Evolutionary conservation across 1,140 invertebrate species (phyloP).

Genomic region (Euura lappo): DNA sequence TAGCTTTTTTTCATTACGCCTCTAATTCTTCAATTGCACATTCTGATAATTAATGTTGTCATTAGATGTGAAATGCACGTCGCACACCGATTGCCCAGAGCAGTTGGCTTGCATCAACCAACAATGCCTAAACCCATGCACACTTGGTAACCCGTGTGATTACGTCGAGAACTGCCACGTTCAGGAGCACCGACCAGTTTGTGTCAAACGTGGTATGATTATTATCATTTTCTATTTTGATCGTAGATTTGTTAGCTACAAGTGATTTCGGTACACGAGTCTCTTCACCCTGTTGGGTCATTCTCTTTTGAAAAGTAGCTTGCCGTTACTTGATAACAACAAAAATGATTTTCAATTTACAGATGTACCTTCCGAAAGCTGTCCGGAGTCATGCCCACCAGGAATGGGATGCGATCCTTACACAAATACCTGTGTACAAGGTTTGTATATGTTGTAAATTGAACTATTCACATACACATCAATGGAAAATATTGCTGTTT

Average conservation of each 20-base stretch:
- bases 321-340: too few relatives aligned
- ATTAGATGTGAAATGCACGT: constrained; percentile 72
- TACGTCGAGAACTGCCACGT: constrained; percentile 75
- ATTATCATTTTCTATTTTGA: constrained; percentile 8
- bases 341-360: constrained; percentile 16
- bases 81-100: constrained; percentile 73
- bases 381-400: constrained; percentile 73
- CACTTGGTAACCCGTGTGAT: constrained; percentile 71
- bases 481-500: neutral
- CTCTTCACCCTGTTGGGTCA: constrained; percentile 33
- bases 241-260: neutral
- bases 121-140: constrained; percentile 78
- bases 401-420: constrained; percentile 76
- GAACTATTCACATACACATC: neutral
- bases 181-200: constrained; percentile 78
- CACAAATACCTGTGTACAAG: constrained; percentile 80
- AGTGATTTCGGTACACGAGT: constrained; percentile 36
- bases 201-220: constrained; percentile 70
- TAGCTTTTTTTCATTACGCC: neutral
- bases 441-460: constrained; percentile 53
- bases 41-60: constrained; percentile 40
- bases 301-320: neutral
- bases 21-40: constrained; percentile 13
- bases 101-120: constrained; percentile 79
- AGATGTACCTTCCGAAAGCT: constrained; percentile 52